These are phyloP conservation scores for Rutpela maculata DNA, from an alignment of 2,888 invertebrate species.

Conservation along the genomic window DNA sequence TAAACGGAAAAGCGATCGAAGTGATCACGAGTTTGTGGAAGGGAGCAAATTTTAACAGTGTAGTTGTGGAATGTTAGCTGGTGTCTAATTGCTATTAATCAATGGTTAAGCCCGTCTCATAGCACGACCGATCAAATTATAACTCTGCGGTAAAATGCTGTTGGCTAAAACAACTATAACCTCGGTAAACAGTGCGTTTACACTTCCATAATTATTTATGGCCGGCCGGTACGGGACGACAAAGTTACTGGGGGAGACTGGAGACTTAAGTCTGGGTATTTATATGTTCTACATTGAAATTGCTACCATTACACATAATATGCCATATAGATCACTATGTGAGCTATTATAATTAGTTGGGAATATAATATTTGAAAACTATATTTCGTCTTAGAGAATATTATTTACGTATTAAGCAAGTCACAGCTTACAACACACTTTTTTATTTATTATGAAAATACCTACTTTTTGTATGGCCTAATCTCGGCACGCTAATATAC, in stretches of 20 bases:
- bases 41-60: constrained; percentile 61
- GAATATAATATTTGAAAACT: too few species aligned
- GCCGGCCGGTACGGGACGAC: constrained; percentile 51
- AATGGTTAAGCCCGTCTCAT: constrained; percentile 71
- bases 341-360: too few species aligned
- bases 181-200: constrained; percentile 73
- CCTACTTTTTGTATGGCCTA: too few species aligned
- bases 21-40: background rate
- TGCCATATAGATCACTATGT: too few species aligned
- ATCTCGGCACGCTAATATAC: too few species aligned
- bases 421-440: too few species aligned
- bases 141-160: constrained; percentile 72
- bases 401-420: too few species aligned
- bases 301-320: too few species aligned
- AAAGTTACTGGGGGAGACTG: constrained; percentile 23
- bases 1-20: too few species aligned
- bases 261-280: background rate
- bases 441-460: too few species aligned
- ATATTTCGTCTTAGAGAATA: too few species aligned
- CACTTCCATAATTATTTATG: constrained; percentile 72
- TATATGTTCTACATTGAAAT: too few species aligned
- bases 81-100: constrained; percentile 74
- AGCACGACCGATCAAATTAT: constrained; percentile 75
- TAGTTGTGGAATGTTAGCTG: constrained; percentile 66
- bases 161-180: constrained; percentile 73